Percentiles rank a stretch among this genome's conserved stretches.
phyloP scores from a whole-genome alignment of 1,140 invertebrate genomes.

The Coptotermes formosanus region DNA sequence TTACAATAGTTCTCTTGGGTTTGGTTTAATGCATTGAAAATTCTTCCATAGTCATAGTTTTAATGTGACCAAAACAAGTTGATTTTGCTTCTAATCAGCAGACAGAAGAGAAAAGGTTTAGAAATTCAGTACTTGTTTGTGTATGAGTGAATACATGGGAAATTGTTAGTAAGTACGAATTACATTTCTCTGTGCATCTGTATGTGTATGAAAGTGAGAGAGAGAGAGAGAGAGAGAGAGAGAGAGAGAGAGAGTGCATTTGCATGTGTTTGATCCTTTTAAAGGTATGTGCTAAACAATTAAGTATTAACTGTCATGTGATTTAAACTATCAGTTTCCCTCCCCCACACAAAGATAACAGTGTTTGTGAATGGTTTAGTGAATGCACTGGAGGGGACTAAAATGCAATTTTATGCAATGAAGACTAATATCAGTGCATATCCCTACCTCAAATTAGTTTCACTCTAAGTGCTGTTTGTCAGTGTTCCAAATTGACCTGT shows the following conservation, averaged over 20 bases:
- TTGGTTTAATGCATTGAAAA: constrained; percentile 3
- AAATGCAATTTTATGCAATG: not conserved
- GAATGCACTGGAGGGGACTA: not conserved
- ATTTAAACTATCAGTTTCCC: not conserved
- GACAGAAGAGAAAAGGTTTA: not conserved
- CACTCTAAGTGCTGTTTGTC: not conserved
- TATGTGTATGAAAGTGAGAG: not conserved
- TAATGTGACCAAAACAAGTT: not conserved
- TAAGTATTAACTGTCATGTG: constrained; percentile 4
- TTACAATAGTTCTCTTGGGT: not conserved
- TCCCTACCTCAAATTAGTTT: not conserved
- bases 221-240: constrained; percentile 2
- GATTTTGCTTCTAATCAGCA: not conserved
- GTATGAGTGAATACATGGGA: constrained; percentile 1
- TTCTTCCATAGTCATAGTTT: constrained; percentile 15
- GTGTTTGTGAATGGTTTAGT: not conserved
- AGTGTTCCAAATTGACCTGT: not conserved
- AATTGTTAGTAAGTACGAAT: constrained; percentile 8
- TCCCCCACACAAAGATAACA: not conserved
- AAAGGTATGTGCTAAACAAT: constrained; percentile 12
- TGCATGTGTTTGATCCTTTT: constrained; percentile 17
- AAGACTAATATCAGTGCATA: too few species aligned
- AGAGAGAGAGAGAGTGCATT: not conserved
- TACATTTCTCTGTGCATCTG: not conserved
- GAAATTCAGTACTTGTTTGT: not conserved